Evolutionary conservation across 1,140 invertebrate species (phyloP), one percentile per base, ranked within the genome.

Genomic region (Drosophila yakuba): DNA sequence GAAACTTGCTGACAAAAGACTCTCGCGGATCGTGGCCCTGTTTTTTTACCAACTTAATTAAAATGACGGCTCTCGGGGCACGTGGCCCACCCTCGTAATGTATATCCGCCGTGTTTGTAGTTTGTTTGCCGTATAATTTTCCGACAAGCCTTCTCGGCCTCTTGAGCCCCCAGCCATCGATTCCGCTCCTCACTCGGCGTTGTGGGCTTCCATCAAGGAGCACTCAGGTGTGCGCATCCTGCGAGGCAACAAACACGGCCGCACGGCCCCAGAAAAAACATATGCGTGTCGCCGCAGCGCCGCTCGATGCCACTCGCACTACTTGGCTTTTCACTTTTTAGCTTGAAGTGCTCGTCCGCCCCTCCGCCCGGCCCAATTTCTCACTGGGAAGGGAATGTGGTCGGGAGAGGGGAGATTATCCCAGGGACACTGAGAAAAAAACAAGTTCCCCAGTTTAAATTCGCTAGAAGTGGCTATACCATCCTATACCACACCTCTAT

Each of bases 291-390:
- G 89, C 62, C 78, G 52, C 76, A 89, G 43, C 89, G 89, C 41
- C 89, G 89, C 43, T 89, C 89, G 60, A 71, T 82, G 89, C 84
- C 78, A 91, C 66, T 91, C 84, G 81, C 83, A 91, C 89, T 91
- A 90, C 84, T 91, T 89, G 84, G 89, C 89, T 91, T 89, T 91
- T 91, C 90, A 91, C 89, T 91, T 91, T 89, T 91, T 88, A 91
- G 71, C 84, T 89, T 82, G 80, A 89, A 90, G 78, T 82, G 68
- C 79, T 62, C 78, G 54, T 75, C 86, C 74, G 43, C 56, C 83
- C 80, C 82, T 84, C 64, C 82, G 11, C 38, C 76, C 68, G 77
- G 72, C 62, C 64, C 58, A 74, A 73, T 71, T 82, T 61, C 67
- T 52, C 71, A 77, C 71, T 77, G 58, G 41, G 73, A 74, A 75